A percentile compares a stretch with the other conserved stretches of the same genome.
These are phyloP conservation scores for Steinernema hermaphroditum DNA, from an alignment of 2,888 invertebrate species.

Conservation along the genomic window DNA sequence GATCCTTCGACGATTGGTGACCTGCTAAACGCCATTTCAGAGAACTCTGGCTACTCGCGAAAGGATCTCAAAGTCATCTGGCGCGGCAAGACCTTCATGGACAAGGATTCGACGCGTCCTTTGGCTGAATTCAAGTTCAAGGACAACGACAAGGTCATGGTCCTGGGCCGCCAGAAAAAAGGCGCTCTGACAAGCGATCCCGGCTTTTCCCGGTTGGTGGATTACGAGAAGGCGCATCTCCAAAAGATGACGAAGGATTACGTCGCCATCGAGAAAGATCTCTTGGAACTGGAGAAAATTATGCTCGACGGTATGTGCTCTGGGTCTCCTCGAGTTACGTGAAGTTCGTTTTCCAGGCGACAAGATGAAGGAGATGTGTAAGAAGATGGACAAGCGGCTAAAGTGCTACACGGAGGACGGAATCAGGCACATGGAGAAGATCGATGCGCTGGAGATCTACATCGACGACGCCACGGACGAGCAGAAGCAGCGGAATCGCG, in stretches of 20 bases:
- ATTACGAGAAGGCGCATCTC: constrained; percentile 60
- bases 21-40: not conserved
- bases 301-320: constrained; percentile 52
- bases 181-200: constrained; percentile 43
- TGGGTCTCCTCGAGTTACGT: not conserved
- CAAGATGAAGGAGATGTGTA: constrained; percentile 54
- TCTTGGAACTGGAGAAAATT: constrained; percentile 55
- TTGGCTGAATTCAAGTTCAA: constrained; percentile 52
- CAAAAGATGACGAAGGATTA: constrained; percentile 48
- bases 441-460: constrained; percentile 58
- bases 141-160: constrained; percentile 57
- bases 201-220: constrained; percentile 48
- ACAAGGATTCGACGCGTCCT: constrained; percentile 37
- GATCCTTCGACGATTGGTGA: constrained; percentile 10
- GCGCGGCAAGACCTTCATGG: constrained; percentile 5
- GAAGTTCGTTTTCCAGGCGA: constrained; percentile 42
- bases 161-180: constrained; percentile 51
- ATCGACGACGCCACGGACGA: constrained; percentile 49
- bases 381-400: constrained; percentile 54
- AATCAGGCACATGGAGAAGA: constrained; percentile 55
- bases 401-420: constrained; percentile 52
- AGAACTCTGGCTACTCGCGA: not conserved
- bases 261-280: constrained; percentile 50
- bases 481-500: constrained; percentile 56
- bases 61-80: not conserved